Conservation (phyloP, 1,140 invertebrate species). For the Battus philenor region DNA sequence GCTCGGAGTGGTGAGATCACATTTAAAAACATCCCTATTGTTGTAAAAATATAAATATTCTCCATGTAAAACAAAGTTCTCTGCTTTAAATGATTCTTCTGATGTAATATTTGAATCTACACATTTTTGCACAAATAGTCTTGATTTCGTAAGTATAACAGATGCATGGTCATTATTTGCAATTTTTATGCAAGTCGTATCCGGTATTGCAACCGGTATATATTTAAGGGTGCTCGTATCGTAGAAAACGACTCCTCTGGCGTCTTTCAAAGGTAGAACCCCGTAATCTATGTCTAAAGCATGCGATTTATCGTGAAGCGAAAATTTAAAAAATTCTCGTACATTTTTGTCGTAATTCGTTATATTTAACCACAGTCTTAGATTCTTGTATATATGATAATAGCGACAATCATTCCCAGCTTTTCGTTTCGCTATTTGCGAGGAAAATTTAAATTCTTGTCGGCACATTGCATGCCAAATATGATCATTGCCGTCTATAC, state of each 20-base stretch:
- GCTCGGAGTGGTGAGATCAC: constrained; percentile 33
- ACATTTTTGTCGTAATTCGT: constrained; percentile 33
- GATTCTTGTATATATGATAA: constrained; percentile 58
- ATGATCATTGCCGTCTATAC: constrained; percentile 40
- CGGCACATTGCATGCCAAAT: constrained; percentile 49
- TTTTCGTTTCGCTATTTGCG: constrained; percentile 51
- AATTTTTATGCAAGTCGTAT: constrained; percentile 50
- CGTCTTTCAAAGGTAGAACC: constrained; percentile 46
- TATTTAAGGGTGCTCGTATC: constrained; percentile 48
- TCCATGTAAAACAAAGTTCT: constrained; percentile 42
- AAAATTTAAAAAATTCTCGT: constrained; percentile 55
- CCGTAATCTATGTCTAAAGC: constrained; percentile 47
- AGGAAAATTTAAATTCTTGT: constrained; percentile 47
- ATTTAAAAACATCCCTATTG: constrained; percentile 49
- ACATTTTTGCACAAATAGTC: constrained; percentile 44
- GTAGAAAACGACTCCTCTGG: constrained; percentile 46
- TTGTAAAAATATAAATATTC: constrained; percentile 42
- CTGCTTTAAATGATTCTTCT: constrained; percentile 46
- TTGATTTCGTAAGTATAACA: constrained; percentile 38
- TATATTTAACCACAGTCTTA: constrained; percentile 43
- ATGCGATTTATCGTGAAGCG: constrained; percentile 41
- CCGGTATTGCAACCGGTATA: constrained; percentile 49
- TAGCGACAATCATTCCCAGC: constrained; percentile 43
- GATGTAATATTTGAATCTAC: constrained; percentile 26
- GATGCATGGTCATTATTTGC: constrained; percentile 45